Percentiles rank a stretch among this genome's conserved stretches.
These are phyloP conservation scores for Tetramorium bicarinatum DNA, from an alignment of 2,888 invertebrate species.

Conservation along the genomic window DNA sequence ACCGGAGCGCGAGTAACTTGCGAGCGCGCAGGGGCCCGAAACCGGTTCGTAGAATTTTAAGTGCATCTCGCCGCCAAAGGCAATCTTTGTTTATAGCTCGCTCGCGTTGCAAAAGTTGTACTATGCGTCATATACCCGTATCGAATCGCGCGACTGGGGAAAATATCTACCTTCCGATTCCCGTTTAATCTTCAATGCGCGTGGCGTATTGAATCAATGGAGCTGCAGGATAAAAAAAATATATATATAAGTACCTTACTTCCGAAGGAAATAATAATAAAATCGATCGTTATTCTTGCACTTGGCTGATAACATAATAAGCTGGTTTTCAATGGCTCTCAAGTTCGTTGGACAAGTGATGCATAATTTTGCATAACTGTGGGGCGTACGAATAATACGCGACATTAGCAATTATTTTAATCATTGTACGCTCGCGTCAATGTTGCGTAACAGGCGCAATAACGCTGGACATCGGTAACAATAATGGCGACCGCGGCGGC, in stretches of 20 bases:
- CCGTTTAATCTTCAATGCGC: neutral
- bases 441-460: conserved; percentile 52
- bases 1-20: neutral
- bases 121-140: neutral
- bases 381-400: conserved; percentile 2
- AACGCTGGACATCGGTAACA: conserved; percentile 47
- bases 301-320: conserved; percentile 10
- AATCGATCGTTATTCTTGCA: neutral
- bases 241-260: neutral
- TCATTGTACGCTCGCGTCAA: conserved; percentile 7
- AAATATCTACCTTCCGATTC: neutral
- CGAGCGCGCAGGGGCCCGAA: neutral
- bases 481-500: neutral
- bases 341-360: neutral
- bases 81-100: conserved; percentile 43
- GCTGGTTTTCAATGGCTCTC: neutral
- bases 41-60: conserved; percentile 41
- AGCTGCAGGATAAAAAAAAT: neutral
- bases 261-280: neutral
- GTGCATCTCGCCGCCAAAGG: conserved; percentile 31
- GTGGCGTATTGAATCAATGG: neutral
- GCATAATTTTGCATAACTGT: conserved; percentile 8
- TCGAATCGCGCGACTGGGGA: neutral
- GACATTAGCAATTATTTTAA: conserved; percentile 36
- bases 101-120: neutral